These are phyloP conservation scores for Megalurothrips usitatus DNA, from an alignment of 2,888 invertebrate genomes.

Conservation along the genomic window DNA sequence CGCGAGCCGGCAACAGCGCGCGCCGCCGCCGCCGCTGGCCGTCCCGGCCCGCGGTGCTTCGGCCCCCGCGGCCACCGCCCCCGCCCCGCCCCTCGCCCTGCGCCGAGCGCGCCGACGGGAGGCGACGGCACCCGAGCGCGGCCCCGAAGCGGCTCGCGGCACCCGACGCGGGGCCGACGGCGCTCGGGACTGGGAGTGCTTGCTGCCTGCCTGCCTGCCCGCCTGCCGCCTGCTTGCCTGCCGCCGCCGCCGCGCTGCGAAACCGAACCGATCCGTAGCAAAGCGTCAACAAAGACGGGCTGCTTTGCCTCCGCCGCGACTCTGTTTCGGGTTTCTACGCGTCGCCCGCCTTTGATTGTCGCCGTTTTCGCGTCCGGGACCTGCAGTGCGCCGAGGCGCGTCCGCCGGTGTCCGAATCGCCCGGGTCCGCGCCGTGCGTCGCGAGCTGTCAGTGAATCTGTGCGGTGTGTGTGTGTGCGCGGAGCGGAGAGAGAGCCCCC, in stretches of 20 bases:
- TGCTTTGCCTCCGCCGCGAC: neutral
- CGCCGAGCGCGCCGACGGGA: constrained; percentile 30
- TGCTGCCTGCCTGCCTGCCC: neutral
- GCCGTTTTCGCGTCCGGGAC: neutral
- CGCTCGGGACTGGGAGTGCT: neutral
- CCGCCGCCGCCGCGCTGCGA: no score
- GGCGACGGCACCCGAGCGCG: neutral
- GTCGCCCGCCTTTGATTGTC: neutral
- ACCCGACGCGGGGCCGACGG: constrained; percentile 31
- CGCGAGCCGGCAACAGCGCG: constrained; percentile 17
- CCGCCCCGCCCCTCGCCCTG: constrained; percentile 31
- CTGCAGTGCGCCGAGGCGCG: neutral
- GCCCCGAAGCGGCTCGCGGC: neutral
- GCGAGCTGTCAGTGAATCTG: neutral
- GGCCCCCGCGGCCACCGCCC: neutral
- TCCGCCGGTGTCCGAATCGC: neutral
- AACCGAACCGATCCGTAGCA: neutral
- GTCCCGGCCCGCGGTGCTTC: neutral
- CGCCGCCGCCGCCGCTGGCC: neutral
- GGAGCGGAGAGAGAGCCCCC: neutral
- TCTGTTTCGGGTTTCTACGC: neutral
- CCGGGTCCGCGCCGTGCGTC: neutral
- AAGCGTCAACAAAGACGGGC: constrained; percentile 22
- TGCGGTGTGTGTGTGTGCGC: neutral
- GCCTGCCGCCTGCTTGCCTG: neutral